Evolutionary conservation across 2,113 vertebrate species (phyloP).

Genomic region (Neotragus pygmaeus): DNA sequence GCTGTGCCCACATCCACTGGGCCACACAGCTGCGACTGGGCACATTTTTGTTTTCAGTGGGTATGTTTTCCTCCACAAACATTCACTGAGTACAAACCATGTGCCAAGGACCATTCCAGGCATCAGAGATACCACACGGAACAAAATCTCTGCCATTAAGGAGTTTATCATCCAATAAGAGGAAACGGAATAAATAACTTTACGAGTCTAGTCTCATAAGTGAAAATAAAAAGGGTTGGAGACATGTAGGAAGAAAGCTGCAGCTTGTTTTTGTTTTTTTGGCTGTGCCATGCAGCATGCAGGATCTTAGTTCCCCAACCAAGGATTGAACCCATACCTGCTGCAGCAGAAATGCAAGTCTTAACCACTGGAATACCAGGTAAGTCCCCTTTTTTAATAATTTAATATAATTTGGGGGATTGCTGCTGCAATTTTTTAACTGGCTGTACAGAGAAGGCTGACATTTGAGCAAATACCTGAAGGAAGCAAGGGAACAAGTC

Average conservation of each 20-base stretch:
- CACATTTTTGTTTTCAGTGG: background rate
- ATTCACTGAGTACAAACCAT: background rate
- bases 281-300: background rate
- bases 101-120: background rate
- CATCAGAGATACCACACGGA: background rate
- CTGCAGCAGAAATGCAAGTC: background rate
- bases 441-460: background rate
- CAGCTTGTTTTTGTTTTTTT: background rate
- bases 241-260: background rate
- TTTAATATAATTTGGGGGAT: background rate
- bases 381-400: background rate
- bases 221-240: background rate
- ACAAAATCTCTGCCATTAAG: background rate
- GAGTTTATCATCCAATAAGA: background rate
- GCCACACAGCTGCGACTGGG: background rate
- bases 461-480: background rate
- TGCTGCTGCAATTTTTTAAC: background rate
- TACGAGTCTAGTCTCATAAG: background rate
- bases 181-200: background rate
- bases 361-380: background rate
- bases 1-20: fast-evolving
- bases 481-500: background rate
- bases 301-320: background rate
- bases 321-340: background rate
- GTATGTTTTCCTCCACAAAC: background rate